These are phyloP conservation scores for Malacosoma neustria DNA, from an alignment of 2,888 invertebrate species.

Conservation along the genomic window DNA sequence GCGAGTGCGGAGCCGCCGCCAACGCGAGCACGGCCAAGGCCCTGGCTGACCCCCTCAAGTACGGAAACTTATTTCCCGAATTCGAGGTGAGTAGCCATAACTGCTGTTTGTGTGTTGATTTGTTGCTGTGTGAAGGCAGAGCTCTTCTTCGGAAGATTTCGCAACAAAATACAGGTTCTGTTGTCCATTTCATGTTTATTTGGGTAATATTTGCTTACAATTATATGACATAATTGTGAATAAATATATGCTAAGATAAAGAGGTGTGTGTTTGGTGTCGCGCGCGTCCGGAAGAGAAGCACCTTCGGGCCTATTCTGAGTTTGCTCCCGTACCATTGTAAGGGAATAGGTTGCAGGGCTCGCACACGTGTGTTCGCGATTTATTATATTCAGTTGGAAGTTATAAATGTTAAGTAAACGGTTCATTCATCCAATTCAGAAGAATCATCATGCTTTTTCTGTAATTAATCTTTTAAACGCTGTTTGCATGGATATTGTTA, in stretches of 20 bases:
- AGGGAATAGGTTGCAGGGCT: too few relatives aligned
- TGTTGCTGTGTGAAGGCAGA: neutral
- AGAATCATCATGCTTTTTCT: too few relatives aligned
- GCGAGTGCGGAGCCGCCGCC: conserved; percentile 82
- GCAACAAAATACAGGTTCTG: neutral
- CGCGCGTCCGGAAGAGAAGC: too few relatives aligned
- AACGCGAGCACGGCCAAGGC: conserved; percentile 96
- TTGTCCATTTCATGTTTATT: neutral
- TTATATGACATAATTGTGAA: neutral
- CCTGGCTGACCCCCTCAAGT: conserved; percentile 95
- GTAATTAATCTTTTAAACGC: too few relatives aligned
- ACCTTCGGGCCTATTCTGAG: too few relatives aligned
- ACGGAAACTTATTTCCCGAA: conserved; percentile 96
- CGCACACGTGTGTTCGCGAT: too few relatives aligned
- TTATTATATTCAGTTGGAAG: too few relatives aligned
- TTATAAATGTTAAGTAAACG: too few relatives aligned
- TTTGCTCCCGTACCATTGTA: too few relatives aligned
- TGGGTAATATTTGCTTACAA: neutral
- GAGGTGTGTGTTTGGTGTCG: neutral
- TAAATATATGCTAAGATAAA: neutral
- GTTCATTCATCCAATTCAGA: too few relatives aligned
- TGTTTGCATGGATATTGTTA: too few relatives aligned
- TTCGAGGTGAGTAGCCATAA: conserved; percentile 31
- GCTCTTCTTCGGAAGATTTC: too few relatives aligned
- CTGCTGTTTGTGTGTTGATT: neutral